Percentiles rank a stretch among this genome's conserved stretches.
These are phyloP conservation scores for Idaea aversata DNA, from an alignment of 2,888 invertebrate species.

Conservation along the genomic window DNA sequence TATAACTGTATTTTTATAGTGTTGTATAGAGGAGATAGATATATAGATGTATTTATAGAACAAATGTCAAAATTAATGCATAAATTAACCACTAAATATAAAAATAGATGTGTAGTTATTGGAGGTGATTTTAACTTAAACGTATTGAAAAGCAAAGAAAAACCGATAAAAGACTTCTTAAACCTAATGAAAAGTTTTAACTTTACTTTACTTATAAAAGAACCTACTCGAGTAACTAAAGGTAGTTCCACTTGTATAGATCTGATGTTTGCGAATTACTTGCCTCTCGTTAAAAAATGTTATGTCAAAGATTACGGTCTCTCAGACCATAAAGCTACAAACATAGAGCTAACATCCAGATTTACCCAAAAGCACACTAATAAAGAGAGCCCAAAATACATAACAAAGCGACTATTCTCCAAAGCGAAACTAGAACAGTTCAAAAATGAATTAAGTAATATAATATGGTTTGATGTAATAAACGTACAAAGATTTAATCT, in stretches of 20 bases:
- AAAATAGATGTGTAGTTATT: slow-evolving; percentile 7
- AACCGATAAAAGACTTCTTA: slow-evolving; percentile 5
- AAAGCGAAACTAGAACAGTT: slow-evolving; percentile 6
- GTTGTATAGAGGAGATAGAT: slow-evolving; percentile 17
- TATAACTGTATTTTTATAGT: slow-evolving; percentile 18
- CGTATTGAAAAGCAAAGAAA: background rate
- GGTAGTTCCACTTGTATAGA: slow-evolving; percentile 14
- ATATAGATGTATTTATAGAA: slow-evolving; percentile 10
- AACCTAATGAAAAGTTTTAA: slow-evolving; percentile 12
- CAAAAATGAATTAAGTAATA: background rate
- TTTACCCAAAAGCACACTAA: background rate
- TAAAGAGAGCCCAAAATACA: background rate
- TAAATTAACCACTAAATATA: slow-evolving; percentile 10
- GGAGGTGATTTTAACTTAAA: background rate
- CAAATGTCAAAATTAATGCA: slow-evolving; percentile 8
- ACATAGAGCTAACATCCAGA: background rate
- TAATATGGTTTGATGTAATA: background rate
- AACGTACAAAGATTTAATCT: background rate
- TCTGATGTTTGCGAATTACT: slow-evolving; percentile 15
- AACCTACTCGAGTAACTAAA: slow-evolving; percentile 11
- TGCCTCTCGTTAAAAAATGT: background rate
- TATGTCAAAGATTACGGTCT: slow-evolving; percentile 10
- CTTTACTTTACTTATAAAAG: slow-evolving; percentile 10
- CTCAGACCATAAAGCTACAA: slow-evolving; percentile 8
- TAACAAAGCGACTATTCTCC: background rate